phyloP scores from a whole-genome alignment of 2,797 vertebrate genomes.

The Vespertilio murinus region DNA sequence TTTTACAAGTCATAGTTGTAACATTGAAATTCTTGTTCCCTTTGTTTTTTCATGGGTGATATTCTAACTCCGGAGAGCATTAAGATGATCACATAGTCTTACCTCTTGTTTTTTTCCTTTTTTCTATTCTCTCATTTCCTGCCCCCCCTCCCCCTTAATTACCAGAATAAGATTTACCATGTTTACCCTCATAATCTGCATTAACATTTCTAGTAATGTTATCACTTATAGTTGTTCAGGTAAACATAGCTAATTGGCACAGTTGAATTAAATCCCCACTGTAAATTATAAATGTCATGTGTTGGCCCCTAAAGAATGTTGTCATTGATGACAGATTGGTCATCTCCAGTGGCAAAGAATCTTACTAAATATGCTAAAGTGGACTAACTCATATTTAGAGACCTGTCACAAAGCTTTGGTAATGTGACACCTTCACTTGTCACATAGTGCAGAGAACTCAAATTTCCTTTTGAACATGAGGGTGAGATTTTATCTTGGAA shows the following conservation, averaged over 20 bases:
- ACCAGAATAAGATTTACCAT: not conserved
- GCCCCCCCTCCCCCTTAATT: not conserved
- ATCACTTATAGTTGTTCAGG: slow-evolving; percentile 8
- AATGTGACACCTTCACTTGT: not conserved
- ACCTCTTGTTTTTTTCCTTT: not conserved
- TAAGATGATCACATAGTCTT: not conserved
- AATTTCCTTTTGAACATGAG: slow-evolving; percentile 39
- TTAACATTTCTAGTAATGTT: not conserved
- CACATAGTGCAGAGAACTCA: not conserved
- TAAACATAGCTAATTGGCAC: not conserved
- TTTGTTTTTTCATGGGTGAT: not conserved
- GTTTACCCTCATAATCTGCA: not conserved
- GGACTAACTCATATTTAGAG: not conserved
- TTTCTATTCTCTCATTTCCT: not conserved
- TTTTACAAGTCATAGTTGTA: not conserved
- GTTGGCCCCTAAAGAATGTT: not conserved
- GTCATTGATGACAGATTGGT: not conserved
- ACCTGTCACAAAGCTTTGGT: not conserved
- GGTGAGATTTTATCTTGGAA: slow-evolving; percentile 40
- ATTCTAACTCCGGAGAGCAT: not conserved
- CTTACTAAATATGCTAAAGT: not conserved
- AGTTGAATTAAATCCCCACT: not conserved
- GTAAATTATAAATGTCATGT: not conserved
- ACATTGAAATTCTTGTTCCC: not conserved
- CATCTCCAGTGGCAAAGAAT: not conserved